Conservation (phyloP, 1,140 invertebrate genomes). For the Aplysia californica region DNA sequence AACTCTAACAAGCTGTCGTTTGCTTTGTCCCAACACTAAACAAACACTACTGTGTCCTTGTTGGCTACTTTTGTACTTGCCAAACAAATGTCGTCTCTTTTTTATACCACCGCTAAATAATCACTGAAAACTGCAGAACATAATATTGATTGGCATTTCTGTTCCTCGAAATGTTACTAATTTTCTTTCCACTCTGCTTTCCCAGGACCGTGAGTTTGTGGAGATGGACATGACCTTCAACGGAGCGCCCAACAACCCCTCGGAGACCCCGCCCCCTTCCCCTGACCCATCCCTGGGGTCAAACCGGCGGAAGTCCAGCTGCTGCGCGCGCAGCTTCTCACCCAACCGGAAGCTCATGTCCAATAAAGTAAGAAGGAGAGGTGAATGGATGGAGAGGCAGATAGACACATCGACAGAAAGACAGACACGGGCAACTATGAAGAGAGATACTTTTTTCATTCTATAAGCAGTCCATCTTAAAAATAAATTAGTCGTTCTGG, state of each 20-base stretch:
- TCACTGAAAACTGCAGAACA: no score
- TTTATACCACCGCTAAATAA: no score
- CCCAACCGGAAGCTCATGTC: conserved; percentile 5
- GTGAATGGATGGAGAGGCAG: neutral
- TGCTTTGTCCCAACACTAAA: no score
- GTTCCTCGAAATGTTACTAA: no score
- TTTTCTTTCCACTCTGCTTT: neutral
- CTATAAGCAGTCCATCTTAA: neutral
- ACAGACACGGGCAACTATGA: neutral
- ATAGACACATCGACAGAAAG: neutral
- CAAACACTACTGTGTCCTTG: no score
- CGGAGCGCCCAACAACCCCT: conserved; percentile 87
- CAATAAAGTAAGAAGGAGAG: neutral
- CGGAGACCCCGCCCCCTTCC: conserved; percentile 79
- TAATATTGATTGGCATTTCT: no score
- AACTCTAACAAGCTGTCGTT: no score
- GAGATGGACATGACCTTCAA: conserved; percentile 96
- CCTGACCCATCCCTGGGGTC: conserved; percentile 77
- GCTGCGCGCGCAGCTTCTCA: conserved; percentile 80
- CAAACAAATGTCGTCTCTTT: no score
- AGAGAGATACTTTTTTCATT: no score
- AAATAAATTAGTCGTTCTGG: neutral
- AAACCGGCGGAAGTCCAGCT: conserved; percentile 75
- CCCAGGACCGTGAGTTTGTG: conserved; percentile 94
- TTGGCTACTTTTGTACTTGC: no score